Base-by-base conservation (phyloP, 2,888 invertebrate species). In the Drosophila demipolita region DNA sequence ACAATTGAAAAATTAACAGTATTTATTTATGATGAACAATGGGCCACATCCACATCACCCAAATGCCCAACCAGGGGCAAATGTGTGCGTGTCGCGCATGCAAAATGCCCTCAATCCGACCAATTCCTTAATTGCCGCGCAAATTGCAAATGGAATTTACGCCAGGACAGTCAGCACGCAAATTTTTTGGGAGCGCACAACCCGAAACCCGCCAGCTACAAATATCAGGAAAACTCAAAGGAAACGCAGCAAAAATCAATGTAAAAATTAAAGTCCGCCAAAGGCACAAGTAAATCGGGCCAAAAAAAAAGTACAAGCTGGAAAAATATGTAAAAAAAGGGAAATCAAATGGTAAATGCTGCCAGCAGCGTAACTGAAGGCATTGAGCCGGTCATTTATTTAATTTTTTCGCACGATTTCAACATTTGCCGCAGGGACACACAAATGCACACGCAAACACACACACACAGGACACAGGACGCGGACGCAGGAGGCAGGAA, bases 1-100 rank as follows among this genome's bases (percentile, higher is more conserved):
- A 87, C 87, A 89, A 85, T 85, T 85, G 85, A 85, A 85, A 89
- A 89, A 85, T 85, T 89, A 85, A 85, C 89, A 85, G 87, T 85
- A 89, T 85, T 85, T 89, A 89, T 85, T 89, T 89, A 85, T 89
- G 85, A 74, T 75, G 89, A 84, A 79, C 79, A 81, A 83, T 65
- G 61, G 68, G 11, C 7, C 50, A 26, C 20, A 23, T 29, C 40
- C 62, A 38, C n/a, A 6, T 15, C 23, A 40, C 26, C 23, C 38
- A n/a, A 4, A 35, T 5, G 26, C 40, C 29, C 26, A 33, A 45
- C 32, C 29, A 3, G 29, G 32, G 42, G 26, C 29, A 11, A 33
- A 15, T 32, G 77, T 38, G 50, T 83, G 79, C 85, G 85, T 85
- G 85, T 64, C 42, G 23, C 36, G 90, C 82, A 89, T 79, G 82